phyloP scores from a whole-genome alignment of 2,888 invertebrate genomes.

The Cantharis rufa region DNA sequence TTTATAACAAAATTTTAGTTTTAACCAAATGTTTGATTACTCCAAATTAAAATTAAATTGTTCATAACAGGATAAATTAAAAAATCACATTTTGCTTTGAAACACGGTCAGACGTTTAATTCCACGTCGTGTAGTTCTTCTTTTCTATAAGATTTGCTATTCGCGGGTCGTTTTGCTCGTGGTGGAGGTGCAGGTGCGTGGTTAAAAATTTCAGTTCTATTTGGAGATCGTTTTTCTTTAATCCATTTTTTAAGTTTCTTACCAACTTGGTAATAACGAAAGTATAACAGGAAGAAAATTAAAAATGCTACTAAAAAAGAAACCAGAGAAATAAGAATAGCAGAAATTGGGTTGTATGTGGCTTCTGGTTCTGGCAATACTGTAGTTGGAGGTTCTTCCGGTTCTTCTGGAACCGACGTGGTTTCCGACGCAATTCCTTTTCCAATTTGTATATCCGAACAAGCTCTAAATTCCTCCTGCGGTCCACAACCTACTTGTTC shows the following conservation, averaged over 20 bases:
- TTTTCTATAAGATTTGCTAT: neutral
- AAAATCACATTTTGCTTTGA: neutral
- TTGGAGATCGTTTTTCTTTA: conserved; percentile 47
- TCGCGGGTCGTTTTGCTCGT: conserved; percentile 38
- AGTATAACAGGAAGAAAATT: conserved; percentile 69
- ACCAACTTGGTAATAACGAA: conserved; percentile 77
- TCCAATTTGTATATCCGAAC: conserved; percentile 78
- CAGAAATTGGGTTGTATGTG: conserved; percentile 58
- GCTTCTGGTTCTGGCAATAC: conserved; percentile 40
- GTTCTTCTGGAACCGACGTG: conserved; percentile 53
- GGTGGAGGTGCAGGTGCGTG: conserved; percentile 47
- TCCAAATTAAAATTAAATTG: neutral
- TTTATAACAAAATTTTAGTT: no score
- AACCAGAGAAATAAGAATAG: conserved; percentile 65
- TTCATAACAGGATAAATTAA: neutral
- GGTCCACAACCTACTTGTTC: conserved; percentile 86
- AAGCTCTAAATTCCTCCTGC: conserved; percentile 86
- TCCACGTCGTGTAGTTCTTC: conserved; percentile 3
- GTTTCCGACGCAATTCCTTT: conserved; percentile 57
- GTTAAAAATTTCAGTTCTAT: conserved; percentile 21
- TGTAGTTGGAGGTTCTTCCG: conserved; percentile 22
- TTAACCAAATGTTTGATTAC: no score
- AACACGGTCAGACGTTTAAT: conserved; percentile 1
- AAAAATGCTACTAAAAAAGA: conserved; percentile 69
- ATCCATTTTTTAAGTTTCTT: conserved; percentile 68